phyloP scores from a whole-genome alignment of 2,888 invertebrate genomes.

The Patella ulyssiponensis region DNA sequence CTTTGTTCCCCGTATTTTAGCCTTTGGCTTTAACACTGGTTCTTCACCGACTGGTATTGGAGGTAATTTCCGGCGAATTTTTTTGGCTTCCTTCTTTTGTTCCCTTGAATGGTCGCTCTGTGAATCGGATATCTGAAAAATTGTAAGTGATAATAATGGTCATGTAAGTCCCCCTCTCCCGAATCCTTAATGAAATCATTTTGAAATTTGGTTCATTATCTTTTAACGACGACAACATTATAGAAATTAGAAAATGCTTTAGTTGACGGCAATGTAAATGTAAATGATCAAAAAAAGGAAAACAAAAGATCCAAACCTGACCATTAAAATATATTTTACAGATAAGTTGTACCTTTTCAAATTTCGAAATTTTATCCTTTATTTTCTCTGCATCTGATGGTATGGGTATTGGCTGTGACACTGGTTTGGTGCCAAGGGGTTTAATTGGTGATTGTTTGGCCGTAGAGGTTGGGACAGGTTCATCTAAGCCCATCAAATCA shows the following conservation, averaged over 20 bases:
- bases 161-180: too few species aligned
- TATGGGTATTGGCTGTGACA: slow-evolving; percentile 8
- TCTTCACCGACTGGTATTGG: slow-evolving; percentile 61
- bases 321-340: too few species aligned
- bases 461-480: neutral
- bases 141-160: too few species aligned
- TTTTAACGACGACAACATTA: too few species aligned
- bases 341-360: slow-evolving; percentile 34
- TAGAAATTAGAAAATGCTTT: too few species aligned
- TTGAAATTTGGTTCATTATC: too few species aligned
- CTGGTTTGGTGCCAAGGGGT: slow-evolving; percentile 12
- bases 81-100: slow-evolving; percentile 48
- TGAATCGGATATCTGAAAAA: too few species aligned
- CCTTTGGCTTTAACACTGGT: slow-evolving; percentile 40
- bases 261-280: too few species aligned
- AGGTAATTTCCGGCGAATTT: slow-evolving; percentile 60
- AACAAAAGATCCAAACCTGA: too few species aligned
- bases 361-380: slow-evolving; percentile 32
- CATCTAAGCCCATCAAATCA: slow-evolving; percentile 24
- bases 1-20: slow-evolving; percentile 31
- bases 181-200: too few species aligned
- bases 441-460: neutral
- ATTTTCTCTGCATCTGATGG: slow-evolving; percentile 2
- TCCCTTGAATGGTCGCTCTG: slow-evolving; percentile 19
- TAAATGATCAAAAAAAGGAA: too few species aligned